These are phyloP conservation scores for Mirounga angustirostris DNA, from an alignment of 2,113 vertebrate species.

Conservation along the genomic window DNA sequence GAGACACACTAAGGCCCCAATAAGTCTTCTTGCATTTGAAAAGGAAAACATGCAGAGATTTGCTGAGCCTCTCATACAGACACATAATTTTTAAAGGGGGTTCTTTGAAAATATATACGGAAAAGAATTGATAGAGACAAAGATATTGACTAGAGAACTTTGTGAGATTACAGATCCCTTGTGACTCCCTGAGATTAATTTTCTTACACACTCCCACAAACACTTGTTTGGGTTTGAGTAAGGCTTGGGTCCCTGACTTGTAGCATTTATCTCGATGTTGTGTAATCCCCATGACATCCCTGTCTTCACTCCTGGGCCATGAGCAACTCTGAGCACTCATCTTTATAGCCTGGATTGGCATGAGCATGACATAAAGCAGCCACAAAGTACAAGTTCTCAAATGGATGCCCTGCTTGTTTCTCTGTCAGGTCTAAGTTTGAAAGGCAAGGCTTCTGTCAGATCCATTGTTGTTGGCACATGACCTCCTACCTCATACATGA, in stretches of 20 bases:
- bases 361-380: neutral
- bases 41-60: neutral
- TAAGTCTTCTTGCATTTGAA: neutral
- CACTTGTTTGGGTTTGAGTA: neutral
- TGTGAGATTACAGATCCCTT: neutral
- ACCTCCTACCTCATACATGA: neutral
- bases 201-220: neutral
- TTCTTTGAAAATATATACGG: neutral
- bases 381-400: neutral
- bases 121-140: neutral
- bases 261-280: neutral
- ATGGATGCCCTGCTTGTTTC: neutral
- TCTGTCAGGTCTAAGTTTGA: neutral
- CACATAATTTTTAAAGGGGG: neutral
- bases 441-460: neutral
- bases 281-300: neutral
- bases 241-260: neutral
- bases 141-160: neutral
- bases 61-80: neutral
- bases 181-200: neutral
- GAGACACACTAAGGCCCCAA: neutral
- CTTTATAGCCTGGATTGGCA: neutral
- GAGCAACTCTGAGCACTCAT: neutral
- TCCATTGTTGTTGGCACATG: neutral
- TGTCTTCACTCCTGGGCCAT: neutral